Evolutionary conservation across 2,113 vertebrate species (phyloP).

Genomic region (Archilochus colubris): DNA sequence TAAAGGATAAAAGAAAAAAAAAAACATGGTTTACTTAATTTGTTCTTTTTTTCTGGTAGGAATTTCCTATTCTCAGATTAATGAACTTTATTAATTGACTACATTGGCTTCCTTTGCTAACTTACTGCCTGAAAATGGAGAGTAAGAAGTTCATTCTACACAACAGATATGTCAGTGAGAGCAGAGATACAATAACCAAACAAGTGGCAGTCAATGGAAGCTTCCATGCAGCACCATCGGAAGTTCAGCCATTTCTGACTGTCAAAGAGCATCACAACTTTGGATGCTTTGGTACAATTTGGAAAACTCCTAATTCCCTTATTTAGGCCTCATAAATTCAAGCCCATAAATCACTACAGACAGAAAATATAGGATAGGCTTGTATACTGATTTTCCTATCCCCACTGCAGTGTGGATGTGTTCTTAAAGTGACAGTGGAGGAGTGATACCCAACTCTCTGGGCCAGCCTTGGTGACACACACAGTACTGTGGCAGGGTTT

Average conservation of each 20-base stretch:
- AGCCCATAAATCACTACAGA: neutral
- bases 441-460: neutral
- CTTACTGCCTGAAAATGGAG: neutral
- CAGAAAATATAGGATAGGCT: neutral
- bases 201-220: neutral
- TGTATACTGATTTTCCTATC: neutral
- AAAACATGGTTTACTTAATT: neutral
- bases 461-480: neutral
- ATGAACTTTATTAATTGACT: neutral
- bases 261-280: neutral
- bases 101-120: neutral
- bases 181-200: neutral
- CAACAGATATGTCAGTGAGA: neutral
- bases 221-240: neutral
- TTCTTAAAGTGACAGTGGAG: neutral
- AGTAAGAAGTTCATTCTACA: neutral
- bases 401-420: neutral
- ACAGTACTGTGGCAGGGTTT: neutral
- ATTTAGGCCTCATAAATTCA: neutral
- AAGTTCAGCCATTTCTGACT: neutral
- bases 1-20: conserved; percentile 44
- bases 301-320: neutral
- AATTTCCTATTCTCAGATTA: neutral
- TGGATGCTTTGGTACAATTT: neutral
- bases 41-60: neutral